Evolutionary conservation across 2,888 invertebrate genomes (phyloP), one percentile per base, ranked within the genome.

Genomic region (Nineta flava): DNA sequence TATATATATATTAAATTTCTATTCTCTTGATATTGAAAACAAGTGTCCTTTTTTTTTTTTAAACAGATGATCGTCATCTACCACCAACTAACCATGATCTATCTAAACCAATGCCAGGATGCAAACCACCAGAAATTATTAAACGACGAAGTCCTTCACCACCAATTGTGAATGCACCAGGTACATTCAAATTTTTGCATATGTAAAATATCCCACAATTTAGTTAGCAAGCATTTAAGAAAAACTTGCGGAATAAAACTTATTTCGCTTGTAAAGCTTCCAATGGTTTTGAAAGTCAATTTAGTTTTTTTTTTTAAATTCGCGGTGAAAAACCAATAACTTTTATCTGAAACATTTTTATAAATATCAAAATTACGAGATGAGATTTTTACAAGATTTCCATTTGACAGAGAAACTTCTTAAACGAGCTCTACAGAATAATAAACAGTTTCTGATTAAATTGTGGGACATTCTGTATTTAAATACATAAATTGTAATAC

Each of bases 121-220:
- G 35, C 17, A 48, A 35, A 43, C 13, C 38, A 26, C 31, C 47
- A 53, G 17, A 48, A 55, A 50, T 52, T 50, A 55, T 55, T 57
- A 59, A 52, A 52, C 63, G 60, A 51, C 63, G 62, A 34, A 74
- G 74, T 52, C 75, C 75, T 0, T 77, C 77, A 1, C 76, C 77
- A 1, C 76, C 77, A 0, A 59, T 65, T 1, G 76, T 76, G 1
- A 69, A 71, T 1, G 70, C 71, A 17, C 75, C 75, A 31, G 53
- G 50, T 49, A 48, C 41, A 35, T 42, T 13, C 13, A n/a, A 16
- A 10, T n/a, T 26, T 9, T 17, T 19, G 7, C 5, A 26, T 26
- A 7, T 6, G 7, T 6, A 38, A 38, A 38, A n/a, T 38, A n/a
- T 38, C n/a, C 26, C 26, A 26, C 26, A 26, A 26, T 7, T 26